Conservation (phyloP, 92 coral and sea anemone species). For the Epizoanthus illoricatus region DNA sequence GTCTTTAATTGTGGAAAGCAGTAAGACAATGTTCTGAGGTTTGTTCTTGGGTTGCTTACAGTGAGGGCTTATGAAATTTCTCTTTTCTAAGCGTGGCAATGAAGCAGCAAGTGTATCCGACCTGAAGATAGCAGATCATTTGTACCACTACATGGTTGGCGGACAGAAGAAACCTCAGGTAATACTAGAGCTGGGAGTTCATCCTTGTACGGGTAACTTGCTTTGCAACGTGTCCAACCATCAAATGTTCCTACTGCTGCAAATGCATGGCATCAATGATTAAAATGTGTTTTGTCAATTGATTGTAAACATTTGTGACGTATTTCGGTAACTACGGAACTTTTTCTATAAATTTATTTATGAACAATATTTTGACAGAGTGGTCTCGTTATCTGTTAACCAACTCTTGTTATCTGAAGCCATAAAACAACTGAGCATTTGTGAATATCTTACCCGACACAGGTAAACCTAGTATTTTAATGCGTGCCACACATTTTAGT, state of each 20-base stretch:
- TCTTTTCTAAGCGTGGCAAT: slow-evolving; percentile 76
- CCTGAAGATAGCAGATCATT: slow-evolving; percentile 89
- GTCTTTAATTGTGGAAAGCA: no score
- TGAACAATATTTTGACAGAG: no score
- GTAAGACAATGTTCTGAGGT: no score
- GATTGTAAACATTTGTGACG: no score
- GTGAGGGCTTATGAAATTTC: background rate
- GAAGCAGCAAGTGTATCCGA: slow-evolving; percentile 84
- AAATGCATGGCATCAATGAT: background rate
- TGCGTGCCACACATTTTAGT: no score
- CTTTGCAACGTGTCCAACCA: no score
- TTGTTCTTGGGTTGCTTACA: background rate
- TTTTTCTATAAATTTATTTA: no score
- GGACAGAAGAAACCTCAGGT: slow-evolving; percentile 99
- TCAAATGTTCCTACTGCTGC: background rate
- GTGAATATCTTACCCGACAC: background rate
- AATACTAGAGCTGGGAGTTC: background rate
- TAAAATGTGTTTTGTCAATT: background rate
- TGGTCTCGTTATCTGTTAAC: no score
- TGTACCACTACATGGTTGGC: slow-evolving; percentile 96
- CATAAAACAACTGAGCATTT: no score
- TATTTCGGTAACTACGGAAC: no score
- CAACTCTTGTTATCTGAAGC: background rate
- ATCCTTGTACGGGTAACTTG: no score
- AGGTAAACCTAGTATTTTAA: no score